phyloP scores from a whole-genome alignment of 2,888 invertebrate species.

The Agriopis leucophaearia region DNA sequence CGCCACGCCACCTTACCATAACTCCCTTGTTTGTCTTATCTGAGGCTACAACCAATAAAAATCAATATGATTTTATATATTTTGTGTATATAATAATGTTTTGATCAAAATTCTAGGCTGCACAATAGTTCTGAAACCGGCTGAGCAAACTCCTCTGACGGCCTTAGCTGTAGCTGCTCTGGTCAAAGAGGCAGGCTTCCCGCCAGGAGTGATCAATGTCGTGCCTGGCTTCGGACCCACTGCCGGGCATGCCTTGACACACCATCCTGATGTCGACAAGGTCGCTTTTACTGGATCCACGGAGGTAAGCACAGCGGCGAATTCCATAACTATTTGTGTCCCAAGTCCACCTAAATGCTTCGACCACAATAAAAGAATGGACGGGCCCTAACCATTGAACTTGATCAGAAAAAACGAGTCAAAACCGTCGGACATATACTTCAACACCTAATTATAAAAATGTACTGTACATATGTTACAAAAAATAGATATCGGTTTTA shows the following conservation, averaged over 20 bases:
- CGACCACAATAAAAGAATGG: too few species aligned
- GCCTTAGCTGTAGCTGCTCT: slow-evolving; percentile 95
- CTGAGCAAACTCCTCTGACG: slow-evolving; percentile 97
- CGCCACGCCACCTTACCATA: too few species aligned
- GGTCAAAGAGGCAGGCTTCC: slow-evolving; percentile 95
- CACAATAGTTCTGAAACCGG: slow-evolving; percentile 95
- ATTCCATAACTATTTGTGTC: neutral
- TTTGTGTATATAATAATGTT: neutral
- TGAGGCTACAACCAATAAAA: too few species aligned
- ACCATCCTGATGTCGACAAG: slow-evolving; percentile 93
- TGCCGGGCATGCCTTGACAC: slow-evolving; percentile 92
- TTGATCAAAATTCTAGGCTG: slow-evolving; percentile 82
- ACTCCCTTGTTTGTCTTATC: too few species aligned
- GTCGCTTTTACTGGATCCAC: slow-evolving; percentile 91
- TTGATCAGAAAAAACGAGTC: too few species aligned
- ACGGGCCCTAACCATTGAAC: too few species aligned
- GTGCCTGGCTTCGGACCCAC: slow-evolving; percentile 95
- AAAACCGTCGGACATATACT: too few species aligned
- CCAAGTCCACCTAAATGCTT: too few species aligned
- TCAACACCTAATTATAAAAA: too few species aligned
- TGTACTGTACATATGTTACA: too few species aligned
- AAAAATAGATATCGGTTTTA: too few species aligned
- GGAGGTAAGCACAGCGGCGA: slow-evolving; percentile 59
- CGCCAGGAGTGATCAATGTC: slow-evolving; percentile 96
- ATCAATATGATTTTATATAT: too few species aligned